A percentile compares a stretch with the other conserved stretches of the same genome.
Conservation (phyloP, 2,113 vertebrate genomes). For the Ailurus styani region DNA sequence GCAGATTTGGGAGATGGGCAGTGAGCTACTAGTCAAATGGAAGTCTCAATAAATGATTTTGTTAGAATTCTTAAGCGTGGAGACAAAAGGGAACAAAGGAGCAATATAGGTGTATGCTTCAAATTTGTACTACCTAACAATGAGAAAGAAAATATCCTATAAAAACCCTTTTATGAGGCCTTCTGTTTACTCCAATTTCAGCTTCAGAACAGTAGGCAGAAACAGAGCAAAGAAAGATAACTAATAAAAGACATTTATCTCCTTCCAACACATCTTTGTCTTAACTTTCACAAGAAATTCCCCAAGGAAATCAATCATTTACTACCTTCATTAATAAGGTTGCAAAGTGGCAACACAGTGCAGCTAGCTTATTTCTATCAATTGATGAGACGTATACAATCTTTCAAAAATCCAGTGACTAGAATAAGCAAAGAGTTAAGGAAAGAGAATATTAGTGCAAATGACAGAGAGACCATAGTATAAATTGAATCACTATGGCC, state of each 20-base stretch:
- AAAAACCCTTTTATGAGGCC: background rate
- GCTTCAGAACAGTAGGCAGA: background rate
- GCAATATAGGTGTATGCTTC: background rate
- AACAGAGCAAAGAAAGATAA: background rate
- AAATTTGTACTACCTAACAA: background rate
- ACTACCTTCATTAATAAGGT: background rate
- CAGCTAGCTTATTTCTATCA: background rate
- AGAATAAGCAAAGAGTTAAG: background rate
- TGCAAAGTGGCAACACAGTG: background rate
- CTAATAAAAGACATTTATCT: background rate
- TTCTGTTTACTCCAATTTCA: background rate
- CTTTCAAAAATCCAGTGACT: background rate
- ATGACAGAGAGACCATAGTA: background rate
- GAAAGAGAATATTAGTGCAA: background rate
- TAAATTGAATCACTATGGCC: background rate
- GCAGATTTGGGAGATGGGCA: background rate
- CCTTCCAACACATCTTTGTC: background rate
- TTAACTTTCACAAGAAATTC: background rate
- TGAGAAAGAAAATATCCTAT: background rate
- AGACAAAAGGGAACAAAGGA: background rate
- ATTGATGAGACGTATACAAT: background rate
- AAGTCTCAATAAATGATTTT: background rate
- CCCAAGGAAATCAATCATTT: background rate
- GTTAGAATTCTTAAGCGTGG: background rate
- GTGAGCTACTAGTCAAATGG: background rate